A percentile compares a stretch with the other conserved stretches of the same genome.
phyloP scores from a whole-genome alignment of 1,140 invertebrate genomes.

The Temnothorax curvispinosus region DNA sequence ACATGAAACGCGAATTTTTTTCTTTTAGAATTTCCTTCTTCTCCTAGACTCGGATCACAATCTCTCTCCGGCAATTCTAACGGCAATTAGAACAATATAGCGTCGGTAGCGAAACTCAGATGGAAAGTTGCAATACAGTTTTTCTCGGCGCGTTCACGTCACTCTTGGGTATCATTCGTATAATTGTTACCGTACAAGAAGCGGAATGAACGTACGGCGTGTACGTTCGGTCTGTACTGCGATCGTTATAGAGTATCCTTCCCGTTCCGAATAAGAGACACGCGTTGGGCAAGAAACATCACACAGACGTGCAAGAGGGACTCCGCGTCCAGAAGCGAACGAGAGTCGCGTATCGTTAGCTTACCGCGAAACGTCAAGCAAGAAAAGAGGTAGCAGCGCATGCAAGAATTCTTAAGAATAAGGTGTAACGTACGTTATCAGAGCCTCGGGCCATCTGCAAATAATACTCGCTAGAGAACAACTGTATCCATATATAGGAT shows the following conservation, averaged over 20 bases:
- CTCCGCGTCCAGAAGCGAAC: constrained; percentile 1
- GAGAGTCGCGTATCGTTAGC: constrained; percentile 37
- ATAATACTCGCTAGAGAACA: constrained; percentile 82
- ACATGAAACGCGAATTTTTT: background rate
- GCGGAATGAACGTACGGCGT: background rate
- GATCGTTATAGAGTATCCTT: constrained; percentile 20
- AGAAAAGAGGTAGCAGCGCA: constrained; percentile 55
- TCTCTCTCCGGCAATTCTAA: background rate
- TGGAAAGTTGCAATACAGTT: constrained; percentile 4
- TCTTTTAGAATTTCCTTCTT: background rate
- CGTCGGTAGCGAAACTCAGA: background rate
- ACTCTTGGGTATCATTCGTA: constrained; percentile 2
- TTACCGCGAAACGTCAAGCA: constrained; percentile 27
- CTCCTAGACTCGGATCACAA: background rate
- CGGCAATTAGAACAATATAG: background rate
- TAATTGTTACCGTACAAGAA: constrained; percentile 38
- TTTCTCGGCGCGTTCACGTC: constrained; percentile 20
- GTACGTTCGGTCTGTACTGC: background rate
- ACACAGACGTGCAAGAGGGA: constrained; percentile 16
- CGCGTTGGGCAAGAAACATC: constrained; percentile 1
- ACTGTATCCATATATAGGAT: constrained; percentile 63
- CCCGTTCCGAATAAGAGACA: constrained; percentile 25
- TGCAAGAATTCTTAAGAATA: constrained; percentile 73
- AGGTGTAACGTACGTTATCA: constrained; percentile 84
- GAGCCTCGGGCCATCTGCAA: constrained; percentile 85